These are phyloP conservation scores for Entomyzon cyanotis DNA, from an alignment of 2,113 vertebrate species.

Conservation along the genomic window DNA sequence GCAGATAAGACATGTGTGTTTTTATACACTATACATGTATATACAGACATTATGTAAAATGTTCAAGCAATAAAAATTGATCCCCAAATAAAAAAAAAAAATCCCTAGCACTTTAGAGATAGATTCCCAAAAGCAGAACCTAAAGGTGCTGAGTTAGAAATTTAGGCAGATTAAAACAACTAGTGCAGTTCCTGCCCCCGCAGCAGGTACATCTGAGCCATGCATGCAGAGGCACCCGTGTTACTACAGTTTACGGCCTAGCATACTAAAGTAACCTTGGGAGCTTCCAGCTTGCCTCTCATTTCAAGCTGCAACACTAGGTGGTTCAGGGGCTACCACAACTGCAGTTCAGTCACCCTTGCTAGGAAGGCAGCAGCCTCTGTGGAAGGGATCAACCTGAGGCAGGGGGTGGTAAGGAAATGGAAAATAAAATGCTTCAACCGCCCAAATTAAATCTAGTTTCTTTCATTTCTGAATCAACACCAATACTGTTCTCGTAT, in stretches of 20 bases:
- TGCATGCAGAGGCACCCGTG: accelerated
- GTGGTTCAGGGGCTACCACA: background rate
- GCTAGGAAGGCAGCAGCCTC: background rate
- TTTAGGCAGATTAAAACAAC: background rate
- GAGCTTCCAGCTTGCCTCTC: background rate
- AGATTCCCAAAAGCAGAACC: background rate
- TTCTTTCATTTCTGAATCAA: background rate
- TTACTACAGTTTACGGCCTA: accelerated
- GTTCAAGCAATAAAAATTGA: background rate
- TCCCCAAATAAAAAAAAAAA: background rate
- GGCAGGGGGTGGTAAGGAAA: background rate
- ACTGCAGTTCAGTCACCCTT: accelerated
- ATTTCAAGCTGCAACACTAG: background rate
- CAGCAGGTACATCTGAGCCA: background rate
- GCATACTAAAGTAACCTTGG: background rate
- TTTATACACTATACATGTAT: background rate
- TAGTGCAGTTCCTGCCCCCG: background rate
- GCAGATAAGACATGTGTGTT: background rate
- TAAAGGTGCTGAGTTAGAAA: background rate
- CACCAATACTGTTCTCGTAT: background rate
- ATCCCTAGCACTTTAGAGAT: background rate
- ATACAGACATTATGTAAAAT: background rate
- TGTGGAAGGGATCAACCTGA: background rate
- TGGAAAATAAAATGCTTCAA: background rate
- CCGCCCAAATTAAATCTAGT: background rate